Evolutionary conservation across 2,113 vertebrate genomes (phyloP).

Genomic region (Dicentrarchus labrax): DNA sequence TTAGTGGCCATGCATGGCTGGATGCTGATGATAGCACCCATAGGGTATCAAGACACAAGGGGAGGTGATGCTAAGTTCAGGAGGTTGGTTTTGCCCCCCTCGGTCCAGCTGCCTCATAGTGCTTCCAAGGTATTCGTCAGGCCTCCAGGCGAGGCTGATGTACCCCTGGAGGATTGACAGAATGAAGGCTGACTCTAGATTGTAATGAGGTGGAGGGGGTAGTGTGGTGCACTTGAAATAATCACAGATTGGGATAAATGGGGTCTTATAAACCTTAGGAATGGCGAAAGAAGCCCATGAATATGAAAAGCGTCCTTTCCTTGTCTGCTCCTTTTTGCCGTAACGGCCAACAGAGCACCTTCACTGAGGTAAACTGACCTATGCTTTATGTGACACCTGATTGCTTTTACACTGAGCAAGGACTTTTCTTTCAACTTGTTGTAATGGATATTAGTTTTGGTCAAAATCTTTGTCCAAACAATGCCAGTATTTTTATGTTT

Average conservation of each 20-base stretch:
- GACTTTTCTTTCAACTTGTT: background rate
- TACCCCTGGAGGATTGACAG: constrained; percentile 38
- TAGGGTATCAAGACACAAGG: constrained; percentile 51
- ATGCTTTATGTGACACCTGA: background rate
- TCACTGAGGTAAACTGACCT: background rate
- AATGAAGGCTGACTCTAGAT: constrained; percentile 35
- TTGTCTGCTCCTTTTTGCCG: background rate
- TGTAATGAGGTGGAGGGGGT: constrained; percentile 46
- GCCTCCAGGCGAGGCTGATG: constrained; percentile 59
- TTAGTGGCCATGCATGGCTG: constrained; percentile 65
- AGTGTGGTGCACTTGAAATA: background rate
- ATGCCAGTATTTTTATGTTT: background rate
- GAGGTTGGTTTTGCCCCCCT: constrained; percentile 42
- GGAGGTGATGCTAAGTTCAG: constrained; percentile 67
- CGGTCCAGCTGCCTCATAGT: constrained; percentile 32
- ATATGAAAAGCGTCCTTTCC: background rate
- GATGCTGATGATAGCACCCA: constrained; percentile 64
- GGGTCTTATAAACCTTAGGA: background rate
- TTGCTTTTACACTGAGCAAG: background rate
- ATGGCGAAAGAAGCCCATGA: constrained; percentile 22
- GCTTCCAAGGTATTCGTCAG: constrained; percentile 40
- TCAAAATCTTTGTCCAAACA: background rate
- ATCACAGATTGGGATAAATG: constrained; percentile 2
- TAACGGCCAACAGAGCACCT: background rate
- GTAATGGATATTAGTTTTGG: background rate